These are phyloP conservation scores for Coleophora deauratella DNA, from an alignment of 2,888 invertebrate species.

Conservation along the genomic window DNA sequence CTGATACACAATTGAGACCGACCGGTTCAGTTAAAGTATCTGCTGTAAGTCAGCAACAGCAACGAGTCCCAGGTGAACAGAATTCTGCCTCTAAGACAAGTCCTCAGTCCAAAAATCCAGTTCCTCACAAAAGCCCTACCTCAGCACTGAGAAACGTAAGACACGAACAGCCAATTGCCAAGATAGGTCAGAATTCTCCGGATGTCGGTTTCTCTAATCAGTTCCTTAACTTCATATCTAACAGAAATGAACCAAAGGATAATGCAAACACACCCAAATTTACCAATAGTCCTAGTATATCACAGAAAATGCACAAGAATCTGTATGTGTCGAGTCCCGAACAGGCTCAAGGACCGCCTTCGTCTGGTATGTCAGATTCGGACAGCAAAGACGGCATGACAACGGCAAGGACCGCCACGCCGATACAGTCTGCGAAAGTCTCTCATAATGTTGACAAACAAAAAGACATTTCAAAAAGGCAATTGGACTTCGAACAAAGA, in stretches of 20 bases:
- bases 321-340: constrained; percentile 68
- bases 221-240: constrained; percentile 63
- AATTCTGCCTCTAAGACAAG: constrained; percentile 31
- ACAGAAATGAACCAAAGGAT: constrained; percentile 69
- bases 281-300: constrained; percentile 65
- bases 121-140: constrained; percentile 49
- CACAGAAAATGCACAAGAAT: constrained; percentile 69
- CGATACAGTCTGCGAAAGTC: constrained; percentile 61
- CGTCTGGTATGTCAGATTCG: constrained; percentile 64
- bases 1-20: constrained; percentile 37
- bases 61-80: constrained; percentile 30
- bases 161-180: constrained; percentile 59
- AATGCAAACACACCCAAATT: constrained; percentile 71
- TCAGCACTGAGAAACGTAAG: constrained; percentile 58
- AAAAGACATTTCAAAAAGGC: constrained; percentile 66
- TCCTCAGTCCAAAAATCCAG: constrained; percentile 33
- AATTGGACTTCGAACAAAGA: constrained; percentile 64
- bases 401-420: constrained; percentile 54
- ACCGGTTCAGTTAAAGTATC: constrained; percentile 26
- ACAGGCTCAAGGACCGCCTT: constrained; percentile 67
- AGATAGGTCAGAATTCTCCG: constrained; percentile 53
- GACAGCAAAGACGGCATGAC: constrained; percentile 68
- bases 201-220: constrained; percentile 67
- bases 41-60: constrained; percentile 32
- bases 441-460: constrained; percentile 50